A percentile compares a stretch with the other conserved stretches of the same genome.
These are phyloP conservation scores for Julus scanicus DNA, from an alignment of 2,888 invertebrate genomes.

Conservation along the genomic window DNA sequence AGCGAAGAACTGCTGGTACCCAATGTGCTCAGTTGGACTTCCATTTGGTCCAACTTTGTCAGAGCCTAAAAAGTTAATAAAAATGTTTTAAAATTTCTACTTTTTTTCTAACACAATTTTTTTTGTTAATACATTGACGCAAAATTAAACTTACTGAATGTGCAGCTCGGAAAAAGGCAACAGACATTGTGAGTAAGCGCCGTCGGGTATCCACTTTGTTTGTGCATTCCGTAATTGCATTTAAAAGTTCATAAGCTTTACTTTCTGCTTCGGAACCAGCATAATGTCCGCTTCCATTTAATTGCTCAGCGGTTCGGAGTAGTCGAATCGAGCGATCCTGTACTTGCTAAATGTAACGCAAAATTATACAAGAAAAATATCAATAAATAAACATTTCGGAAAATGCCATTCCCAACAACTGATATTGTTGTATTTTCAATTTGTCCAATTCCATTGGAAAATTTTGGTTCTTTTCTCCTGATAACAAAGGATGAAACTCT, in stretches of 20 bases:
- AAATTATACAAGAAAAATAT: not conserved
- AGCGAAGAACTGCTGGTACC: conserved; percentile 76
- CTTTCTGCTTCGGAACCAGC: conserved; percentile 74
- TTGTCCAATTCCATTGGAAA: not conserved
- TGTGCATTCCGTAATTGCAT: conserved; percentile 77
- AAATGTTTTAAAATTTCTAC: not conserved
- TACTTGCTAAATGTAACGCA: conserved; percentile 63
- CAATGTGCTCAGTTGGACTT: conserved; percentile 75
- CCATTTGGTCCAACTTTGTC: conserved; percentile 78
- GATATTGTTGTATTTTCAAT: not conserved
- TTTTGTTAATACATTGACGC: not conserved
- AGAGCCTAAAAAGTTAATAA: conserved; percentile 70
- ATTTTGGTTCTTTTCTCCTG: not conserved
- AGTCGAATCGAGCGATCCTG: conserved; percentile 81
- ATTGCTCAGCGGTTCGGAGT: conserved; percentile 80
- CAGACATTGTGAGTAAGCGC: conserved; percentile 74
- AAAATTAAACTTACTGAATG: conserved; percentile 71
- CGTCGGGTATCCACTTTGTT: conserved; percentile 78
- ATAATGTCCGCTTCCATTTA: conserved; percentile 77
- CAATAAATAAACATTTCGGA: not conserved
- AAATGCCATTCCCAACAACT: not conserved
- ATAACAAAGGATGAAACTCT: not conserved
- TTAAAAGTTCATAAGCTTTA: conserved; percentile 75
- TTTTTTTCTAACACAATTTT: not conserved
- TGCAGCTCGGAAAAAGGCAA: conserved; percentile 77